phyloP scores from a whole-genome alignment of 2,888 invertebrate species.

The Baronia brevicornis region DNA sequence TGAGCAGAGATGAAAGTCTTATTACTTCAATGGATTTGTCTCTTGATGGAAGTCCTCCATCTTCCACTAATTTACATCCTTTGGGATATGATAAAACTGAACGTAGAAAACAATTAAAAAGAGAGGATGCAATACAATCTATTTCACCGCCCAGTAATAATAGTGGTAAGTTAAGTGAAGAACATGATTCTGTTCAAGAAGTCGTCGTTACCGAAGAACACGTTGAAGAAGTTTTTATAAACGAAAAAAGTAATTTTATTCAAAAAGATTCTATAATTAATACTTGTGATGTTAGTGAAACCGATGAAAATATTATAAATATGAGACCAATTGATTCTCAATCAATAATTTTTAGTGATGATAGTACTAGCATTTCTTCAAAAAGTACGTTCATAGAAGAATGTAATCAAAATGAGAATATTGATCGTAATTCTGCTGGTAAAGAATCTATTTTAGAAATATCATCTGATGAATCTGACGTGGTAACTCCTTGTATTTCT shows the following conservation, averaged over 20 bases:
- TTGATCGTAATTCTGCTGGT: not conserved
- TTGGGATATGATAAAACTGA: constrained; percentile 58
- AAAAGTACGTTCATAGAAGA: not conserved
- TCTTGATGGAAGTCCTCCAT: constrained; percentile 57
- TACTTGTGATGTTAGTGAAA: not conserved
- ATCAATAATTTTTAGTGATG: not conserved
- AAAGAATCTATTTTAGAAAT: constrained; percentile 22
- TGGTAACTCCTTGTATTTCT: constrained; percentile 44
- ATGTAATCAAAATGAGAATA: not conserved
- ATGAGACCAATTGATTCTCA: not conserved
- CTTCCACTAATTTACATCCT: constrained; percentile 58
- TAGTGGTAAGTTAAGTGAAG: constrained; percentile 64
- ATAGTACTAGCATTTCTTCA: not conserved
- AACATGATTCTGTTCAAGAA: constrained; percentile 46
- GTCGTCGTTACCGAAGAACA: constrained; percentile 14
- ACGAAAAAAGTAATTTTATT: not conserved
- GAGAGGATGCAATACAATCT: constrained; percentile 70
- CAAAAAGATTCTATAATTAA: not conserved
- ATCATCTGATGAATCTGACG: constrained; percentile 57
- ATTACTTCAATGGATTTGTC: constrained; percentile 61
- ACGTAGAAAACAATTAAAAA: constrained; percentile 60
- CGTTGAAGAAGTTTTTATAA: constrained; percentile 5
- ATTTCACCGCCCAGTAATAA: constrained; percentile 65
- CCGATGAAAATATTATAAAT: not conserved
- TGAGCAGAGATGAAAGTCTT: constrained; percentile 62